Conservation (phyloP, 1,140 invertebrate species). For the Penaeus indicus region DNA sequence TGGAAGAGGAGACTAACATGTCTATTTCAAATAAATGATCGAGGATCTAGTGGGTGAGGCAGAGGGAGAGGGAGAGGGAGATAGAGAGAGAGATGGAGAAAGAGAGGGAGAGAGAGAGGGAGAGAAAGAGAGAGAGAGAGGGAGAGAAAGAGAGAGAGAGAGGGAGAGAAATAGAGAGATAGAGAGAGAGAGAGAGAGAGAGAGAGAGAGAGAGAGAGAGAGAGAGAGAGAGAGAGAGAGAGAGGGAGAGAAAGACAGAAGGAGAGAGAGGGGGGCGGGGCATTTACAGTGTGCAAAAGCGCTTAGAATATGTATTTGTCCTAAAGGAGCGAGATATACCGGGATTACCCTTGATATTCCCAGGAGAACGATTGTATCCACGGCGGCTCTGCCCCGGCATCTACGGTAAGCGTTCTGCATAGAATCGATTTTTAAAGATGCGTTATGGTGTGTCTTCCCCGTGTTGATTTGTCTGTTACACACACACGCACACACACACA, state of each 20-base stretch:
- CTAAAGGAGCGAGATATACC: too few species aligned
- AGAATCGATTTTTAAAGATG: too few species aligned
- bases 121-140: not conserved
- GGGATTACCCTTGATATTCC: too few species aligned
- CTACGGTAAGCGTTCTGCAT: too few species aligned
- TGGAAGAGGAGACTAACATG: too few species aligned
- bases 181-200: not conserved
- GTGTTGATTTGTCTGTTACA: not conserved
- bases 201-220: not conserved
- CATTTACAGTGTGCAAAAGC: too few species aligned
- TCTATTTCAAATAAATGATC: too few species aligned
- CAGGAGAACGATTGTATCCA: too few species aligned
- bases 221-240: not conserved
- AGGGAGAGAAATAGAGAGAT: not conserved
- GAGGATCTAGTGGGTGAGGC: not conserved
- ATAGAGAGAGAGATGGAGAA: not conserved
- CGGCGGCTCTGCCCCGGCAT: too few species aligned
- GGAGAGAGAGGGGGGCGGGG: too few species aligned
- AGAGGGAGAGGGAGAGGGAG: not conserved
- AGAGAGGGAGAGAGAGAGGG: not conserved
- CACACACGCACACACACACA: not conserved
- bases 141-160: not conserved
- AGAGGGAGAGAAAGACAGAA: not conserved
- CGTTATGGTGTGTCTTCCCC: too few species aligned
- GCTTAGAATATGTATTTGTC: too few species aligned